Evolutionary conservation across 2,888 invertebrate genomes (phyloP).

Genomic region (Apamea epomidion): DNA sequence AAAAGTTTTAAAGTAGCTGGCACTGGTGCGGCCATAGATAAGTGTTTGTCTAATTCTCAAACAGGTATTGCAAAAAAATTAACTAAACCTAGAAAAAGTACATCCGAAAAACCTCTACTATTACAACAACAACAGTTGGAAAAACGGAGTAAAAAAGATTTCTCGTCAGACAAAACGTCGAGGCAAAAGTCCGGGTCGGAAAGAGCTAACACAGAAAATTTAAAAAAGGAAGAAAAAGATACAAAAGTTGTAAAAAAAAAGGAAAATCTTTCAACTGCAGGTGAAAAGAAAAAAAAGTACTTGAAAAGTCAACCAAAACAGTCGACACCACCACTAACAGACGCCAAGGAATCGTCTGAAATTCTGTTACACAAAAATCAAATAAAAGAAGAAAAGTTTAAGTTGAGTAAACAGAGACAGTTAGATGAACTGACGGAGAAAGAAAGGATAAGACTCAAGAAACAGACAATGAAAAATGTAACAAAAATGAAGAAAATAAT

Average conservation of each 20-base stretch:
- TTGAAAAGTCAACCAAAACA: background rate
- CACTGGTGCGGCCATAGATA: background rate
- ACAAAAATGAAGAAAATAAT: background rate
- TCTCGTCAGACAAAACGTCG: background rate
- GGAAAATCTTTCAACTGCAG: background rate
- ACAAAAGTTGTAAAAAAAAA: background rate
- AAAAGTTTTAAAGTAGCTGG: background rate
- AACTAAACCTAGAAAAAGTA: no score
- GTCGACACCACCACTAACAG: background rate
- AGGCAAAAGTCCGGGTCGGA: background rate
- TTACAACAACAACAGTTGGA: background rate
- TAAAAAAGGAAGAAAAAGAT: background rate
- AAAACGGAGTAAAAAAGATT: background rate
- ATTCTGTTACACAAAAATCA: background rate
- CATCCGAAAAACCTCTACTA: no score
- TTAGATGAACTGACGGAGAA: slow-evolving; percentile 1
- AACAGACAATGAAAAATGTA: no score
- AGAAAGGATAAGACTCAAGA: slow-evolving; percentile 1
- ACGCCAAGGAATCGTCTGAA: slow-evolving; percentile 1
- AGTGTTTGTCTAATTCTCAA: no score
- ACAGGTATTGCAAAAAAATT: no score
- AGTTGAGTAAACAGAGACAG: slow-evolving; percentile 7
- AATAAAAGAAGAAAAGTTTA: background rate
- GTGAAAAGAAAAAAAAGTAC: background rate
- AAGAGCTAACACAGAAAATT: background rate